Evolutionary conservation across 1,140 invertebrate species (phyloP).

Genomic region (Eupristina koningsbergeri): DNA sequence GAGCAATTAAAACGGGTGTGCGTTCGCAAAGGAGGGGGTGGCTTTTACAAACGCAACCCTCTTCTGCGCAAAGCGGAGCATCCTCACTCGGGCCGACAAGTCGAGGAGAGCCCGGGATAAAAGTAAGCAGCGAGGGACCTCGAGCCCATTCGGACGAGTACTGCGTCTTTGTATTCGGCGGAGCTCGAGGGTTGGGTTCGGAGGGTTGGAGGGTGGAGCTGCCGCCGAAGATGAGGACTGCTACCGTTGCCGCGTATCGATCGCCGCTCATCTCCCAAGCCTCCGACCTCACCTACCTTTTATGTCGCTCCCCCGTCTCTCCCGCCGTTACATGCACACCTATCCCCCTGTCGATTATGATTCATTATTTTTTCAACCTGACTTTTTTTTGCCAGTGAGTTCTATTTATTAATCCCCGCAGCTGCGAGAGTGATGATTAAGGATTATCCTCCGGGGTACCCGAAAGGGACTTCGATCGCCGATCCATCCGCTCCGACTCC

Average conservation of each 20-base stretch:
- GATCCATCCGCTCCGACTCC: background rate
- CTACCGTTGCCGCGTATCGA: background rate
- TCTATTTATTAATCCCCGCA: too few relatives aligned
- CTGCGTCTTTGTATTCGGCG: background rate
- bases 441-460: too few relatives aligned
- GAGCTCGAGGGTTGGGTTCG: background rate
- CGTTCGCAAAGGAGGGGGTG: too few relatives aligned
- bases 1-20: background rate
- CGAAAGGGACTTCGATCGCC: too few relatives aligned
- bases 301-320: background rate
- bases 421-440: background rate
- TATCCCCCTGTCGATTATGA: background rate
- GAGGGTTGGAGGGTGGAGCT: background rate
- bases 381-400: background rate
- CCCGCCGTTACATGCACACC: background rate
- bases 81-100: too few relatives aligned
- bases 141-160: background rate
- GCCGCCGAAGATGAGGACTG: constrained; percentile 6
- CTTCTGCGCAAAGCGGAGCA: too few relatives aligned
- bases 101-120: too few relatives aligned
- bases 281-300: background rate
- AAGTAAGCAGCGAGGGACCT: background rate
- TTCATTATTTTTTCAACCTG: background rate
- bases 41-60: too few relatives aligned
- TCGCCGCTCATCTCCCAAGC: constrained; percentile 6